These are phyloP conservation scores for Venustaconcha ellipsiformis DNA, from an alignment of 1,140 invertebrate genomes.

Conservation along the genomic window DNA sequence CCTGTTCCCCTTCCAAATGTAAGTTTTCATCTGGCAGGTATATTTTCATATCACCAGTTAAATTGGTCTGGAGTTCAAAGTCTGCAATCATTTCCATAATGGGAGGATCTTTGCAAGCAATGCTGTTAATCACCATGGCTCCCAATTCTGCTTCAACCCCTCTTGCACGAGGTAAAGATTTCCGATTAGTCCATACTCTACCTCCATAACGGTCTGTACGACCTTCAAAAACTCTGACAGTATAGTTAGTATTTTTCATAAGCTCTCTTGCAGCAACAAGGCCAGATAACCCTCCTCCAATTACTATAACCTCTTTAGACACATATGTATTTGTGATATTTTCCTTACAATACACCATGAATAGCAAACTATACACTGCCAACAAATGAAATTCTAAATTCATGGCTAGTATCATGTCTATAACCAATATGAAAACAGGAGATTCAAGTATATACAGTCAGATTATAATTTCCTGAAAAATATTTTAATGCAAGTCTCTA, in stretches of 20 bases:
- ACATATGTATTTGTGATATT: no score
- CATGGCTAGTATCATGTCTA: no score
- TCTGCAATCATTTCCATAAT: slow-evolving; percentile 38
- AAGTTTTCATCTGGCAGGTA: slow-evolving; percentile 18
- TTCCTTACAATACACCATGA: no score
- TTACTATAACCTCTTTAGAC: slow-evolving; percentile 36
- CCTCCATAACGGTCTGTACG: slow-evolving; percentile 47
- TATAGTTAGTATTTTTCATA: slow-evolving; percentile 22
- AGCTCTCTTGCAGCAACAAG: slow-evolving; percentile 45
- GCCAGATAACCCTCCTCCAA: slow-evolving; percentile 55
- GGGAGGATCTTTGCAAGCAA: slow-evolving; percentile 29
- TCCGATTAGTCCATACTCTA: slow-evolving; percentile 45
- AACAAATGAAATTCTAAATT: no score
- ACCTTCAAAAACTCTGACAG: slow-evolving; percentile 49
- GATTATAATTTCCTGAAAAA: no score
- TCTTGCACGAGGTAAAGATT: slow-evolving; percentile 6
- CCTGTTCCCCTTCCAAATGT: slow-evolving; percentile 12
- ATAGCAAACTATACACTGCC: no score
- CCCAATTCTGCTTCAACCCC: slow-evolving; percentile 53
- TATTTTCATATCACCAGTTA: slow-evolving; percentile 31
- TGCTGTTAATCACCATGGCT: slow-evolving; percentile 29
- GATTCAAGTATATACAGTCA: no score
- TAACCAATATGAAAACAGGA: no score
- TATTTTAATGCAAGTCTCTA: no score
- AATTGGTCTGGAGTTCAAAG: slow-evolving; percentile 39